Conservation (phyloP, 1,140 invertebrate genomes). For the Hydropsyche tenuis region DNA sequence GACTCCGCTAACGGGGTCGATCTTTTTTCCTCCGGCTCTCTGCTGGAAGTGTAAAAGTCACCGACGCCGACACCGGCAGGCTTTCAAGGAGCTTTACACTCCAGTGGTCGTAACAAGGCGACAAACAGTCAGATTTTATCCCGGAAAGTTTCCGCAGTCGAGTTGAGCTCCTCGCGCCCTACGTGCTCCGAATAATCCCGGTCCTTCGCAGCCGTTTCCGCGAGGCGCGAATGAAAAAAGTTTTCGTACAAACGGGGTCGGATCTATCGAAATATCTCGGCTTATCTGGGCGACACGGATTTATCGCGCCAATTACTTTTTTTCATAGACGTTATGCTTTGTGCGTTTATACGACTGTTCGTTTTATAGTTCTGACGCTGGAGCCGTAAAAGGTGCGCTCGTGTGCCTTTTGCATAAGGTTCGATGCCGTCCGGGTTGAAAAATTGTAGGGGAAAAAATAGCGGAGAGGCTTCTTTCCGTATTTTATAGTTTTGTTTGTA, state of each 20-base stretch:
- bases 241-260: background rate
- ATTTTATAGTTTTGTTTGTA: no score
- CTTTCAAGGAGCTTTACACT: conserved; percentile 2
- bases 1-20: background rate
- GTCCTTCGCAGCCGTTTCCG: background rate
- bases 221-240: conserved; percentile 6
- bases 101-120: background rate
- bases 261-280: background rate
- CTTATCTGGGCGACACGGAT: background rate
- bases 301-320: background rate
- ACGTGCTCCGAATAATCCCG: background rate
- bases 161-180: background rate
- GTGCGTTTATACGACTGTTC: no score
- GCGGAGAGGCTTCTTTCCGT: no score
- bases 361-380: no score
- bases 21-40: background rate
- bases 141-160: background rate
- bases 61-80: background rate
- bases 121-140: conserved; percentile 12
- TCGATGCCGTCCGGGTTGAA: no score
- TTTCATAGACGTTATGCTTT: no score
- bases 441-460: no score
- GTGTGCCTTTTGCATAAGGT: no score
- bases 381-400: no score
- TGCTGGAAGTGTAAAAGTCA: background rate